Base-by-base conservation (phyloP, 2,888 invertebrate species). In the Orthosia gracilis region DNA sequence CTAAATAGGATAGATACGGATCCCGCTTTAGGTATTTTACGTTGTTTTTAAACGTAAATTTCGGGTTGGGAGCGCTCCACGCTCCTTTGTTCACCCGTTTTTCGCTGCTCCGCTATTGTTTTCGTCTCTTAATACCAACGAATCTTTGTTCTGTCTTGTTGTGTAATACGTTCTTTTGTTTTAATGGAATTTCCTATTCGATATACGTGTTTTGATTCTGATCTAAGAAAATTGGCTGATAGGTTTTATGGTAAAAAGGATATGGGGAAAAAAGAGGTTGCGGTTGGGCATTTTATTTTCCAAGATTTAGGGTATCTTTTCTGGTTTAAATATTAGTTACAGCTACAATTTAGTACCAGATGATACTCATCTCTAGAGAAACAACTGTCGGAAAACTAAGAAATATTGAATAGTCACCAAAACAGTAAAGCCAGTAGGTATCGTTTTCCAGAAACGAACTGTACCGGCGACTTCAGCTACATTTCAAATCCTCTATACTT, bases 1-100 rank as follows among this genome's bases (percentile, higher is more conserved):
- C 96, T 96, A 96, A 96, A 96, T 96, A 96, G 96, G 96, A 96
- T 96, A 96, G 96, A 96, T 96, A 96, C 95, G 94, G 94, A 94
- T 95, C 95, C 95, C 92, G 94, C 92, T 94, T 87, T 94, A 94
- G 94, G 95, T 95, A 96, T 96, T 96, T 91, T 96, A 94, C 94
- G 94, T 95, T 95, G 96, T 96, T 96, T 96, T 96, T 96, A 96
- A 96, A 95, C 96, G 96, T 96, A 96, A 96, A 96, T 96, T 95
- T 94, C 89, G 92, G 92, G 87, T 80, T 75, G 87, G 81, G 77
- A 81, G 66, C 78, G 85, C 70, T 79, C 63, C 73, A 82, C 86
- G 82, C 78, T 86, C 90, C 87, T 93, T 94, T 94, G 93, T 94
- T 92, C 90, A 87, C 87, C 89, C 90, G 92, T 91, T 93, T 93